Evolutionary conservation across 2,888 invertebrate species (phyloP), one percentile per base, ranked within the genome.

Genomic region (Drosophila kanekoi): DNA sequence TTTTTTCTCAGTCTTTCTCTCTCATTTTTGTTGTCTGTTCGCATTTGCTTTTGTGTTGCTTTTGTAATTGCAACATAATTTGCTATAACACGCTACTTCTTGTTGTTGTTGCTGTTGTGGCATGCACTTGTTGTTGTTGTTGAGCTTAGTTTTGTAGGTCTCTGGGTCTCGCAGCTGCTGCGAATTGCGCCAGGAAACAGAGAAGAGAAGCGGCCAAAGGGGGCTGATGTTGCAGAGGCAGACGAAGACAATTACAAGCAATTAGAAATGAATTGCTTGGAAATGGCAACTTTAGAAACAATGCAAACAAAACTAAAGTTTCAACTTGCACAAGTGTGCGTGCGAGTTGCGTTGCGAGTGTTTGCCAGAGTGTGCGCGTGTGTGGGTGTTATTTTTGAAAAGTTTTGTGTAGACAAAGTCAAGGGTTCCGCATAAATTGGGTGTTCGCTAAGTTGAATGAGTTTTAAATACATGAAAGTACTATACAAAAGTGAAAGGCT

Each of bases 61-160:
- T 84, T 80, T 83, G 87, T 87, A 89, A 85, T 85, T 85, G 87
- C 85, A 85, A 87, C 85, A 85, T 85, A 85, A 85, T 89, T 85
- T 87, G 85, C 85, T 71, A 85, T 85, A 85, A 85, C 80, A 87
- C 75, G 88, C 88, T 72, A 69, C 63, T 68, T 65, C 44, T 65
- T 68, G 45, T 73, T 78, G 53, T 56, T 70, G 47, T n/a, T n/a
- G n/a, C 33, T 47, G 40, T 6, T 14, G 35, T n/a, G 59, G 43
- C 23, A 23, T 23, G 23, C 23, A 23, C 23, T 64, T 64, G 53
- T 43, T 62, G 62, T 58, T 56, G 69, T 67, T 72, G 62, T 54
- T 49, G 13, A 49, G 73, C 58, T 69, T 51, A 71, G 83, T 71
- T 83, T 87, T 85, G 88, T 83, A 82, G 83, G 83, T 83, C 83